Conservation (phyloP, 2,797 vertebrate genomes). For the Acrocephalus scirpaceus region DNA sequence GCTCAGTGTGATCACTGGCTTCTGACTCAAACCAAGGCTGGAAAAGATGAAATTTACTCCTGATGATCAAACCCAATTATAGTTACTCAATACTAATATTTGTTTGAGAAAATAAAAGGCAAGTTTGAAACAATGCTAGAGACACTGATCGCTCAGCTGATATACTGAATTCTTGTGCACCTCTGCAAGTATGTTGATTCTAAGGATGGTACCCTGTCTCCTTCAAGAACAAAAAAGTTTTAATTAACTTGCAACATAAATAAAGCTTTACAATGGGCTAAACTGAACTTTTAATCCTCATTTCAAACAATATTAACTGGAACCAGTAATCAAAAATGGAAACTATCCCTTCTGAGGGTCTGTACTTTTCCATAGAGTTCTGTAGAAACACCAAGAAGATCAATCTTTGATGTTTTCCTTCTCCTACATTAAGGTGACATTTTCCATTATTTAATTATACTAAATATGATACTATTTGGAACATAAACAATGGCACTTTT, state of each 20-base stretch:
- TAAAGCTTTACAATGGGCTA: not conserved
- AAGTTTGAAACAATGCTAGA: not conserved
- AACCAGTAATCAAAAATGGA: not conserved
- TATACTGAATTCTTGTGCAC: not conserved
- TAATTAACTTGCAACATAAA: not conserved
- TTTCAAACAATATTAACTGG: not conserved
- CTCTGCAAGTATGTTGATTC: not conserved
- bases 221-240: not conserved
- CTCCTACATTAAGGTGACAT: not conserved
- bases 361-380: conserved; percentile 2
- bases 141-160: not conserved
- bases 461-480: not conserved
- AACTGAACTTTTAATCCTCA: not conserved
- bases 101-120: not conserved
- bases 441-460: conserved; percentile 22
- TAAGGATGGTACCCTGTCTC: not conserved
- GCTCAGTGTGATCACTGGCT: not conserved
- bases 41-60: not conserved
- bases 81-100: not conserved
- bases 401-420: not conserved
- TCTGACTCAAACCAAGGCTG: not conserved
- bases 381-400: not conserved
- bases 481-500: not conserved
- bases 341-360: not conserved
- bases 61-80: not conserved